Conservation (phyloP, 2,888 invertebrate species). For the Tipula lateralis region DNA sequence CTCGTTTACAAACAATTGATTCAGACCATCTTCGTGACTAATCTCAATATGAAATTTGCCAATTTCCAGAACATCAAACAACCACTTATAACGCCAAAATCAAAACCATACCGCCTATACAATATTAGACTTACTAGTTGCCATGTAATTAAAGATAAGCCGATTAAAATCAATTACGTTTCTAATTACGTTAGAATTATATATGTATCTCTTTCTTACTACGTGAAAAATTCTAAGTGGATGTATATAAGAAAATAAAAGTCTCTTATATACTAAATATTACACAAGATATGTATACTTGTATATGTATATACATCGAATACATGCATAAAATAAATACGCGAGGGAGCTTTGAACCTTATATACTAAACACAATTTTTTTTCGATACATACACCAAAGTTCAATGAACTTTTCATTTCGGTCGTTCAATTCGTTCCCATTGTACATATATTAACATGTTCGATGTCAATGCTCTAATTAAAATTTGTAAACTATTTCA, state of each 20-base stretch:
- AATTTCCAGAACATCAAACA: background rate
- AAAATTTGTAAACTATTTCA: slow-evolving; percentile 15
- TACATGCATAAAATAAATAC: background rate
- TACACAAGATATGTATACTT: background rate
- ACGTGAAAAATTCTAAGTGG: background rate
- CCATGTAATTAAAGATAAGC: background rate
- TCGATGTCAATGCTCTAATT: slow-evolving; percentile 19
- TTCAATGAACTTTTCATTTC: background rate
- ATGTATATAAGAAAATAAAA: background rate
- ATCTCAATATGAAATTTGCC: background rate
- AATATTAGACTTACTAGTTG: background rate
- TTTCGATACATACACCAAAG: background rate
- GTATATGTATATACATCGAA: background rate
- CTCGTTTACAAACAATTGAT: background rate
- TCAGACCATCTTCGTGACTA: background rate
- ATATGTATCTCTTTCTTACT: background rate
- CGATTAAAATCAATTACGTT: background rate
- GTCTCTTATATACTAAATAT: background rate
- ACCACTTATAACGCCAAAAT: background rate
- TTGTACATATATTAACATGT: slow-evolving; percentile 3
- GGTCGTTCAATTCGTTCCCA: background rate
- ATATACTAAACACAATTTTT: background rate
- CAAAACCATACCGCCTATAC: background rate
- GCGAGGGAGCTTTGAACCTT: slow-evolving; percentile 1
- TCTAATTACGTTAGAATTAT: background rate